A percentile compares a stretch with the other conserved stretches of the same genome.
Conservation (phyloP, 2,113 vertebrate genomes). For the Otis tarda region DNA sequence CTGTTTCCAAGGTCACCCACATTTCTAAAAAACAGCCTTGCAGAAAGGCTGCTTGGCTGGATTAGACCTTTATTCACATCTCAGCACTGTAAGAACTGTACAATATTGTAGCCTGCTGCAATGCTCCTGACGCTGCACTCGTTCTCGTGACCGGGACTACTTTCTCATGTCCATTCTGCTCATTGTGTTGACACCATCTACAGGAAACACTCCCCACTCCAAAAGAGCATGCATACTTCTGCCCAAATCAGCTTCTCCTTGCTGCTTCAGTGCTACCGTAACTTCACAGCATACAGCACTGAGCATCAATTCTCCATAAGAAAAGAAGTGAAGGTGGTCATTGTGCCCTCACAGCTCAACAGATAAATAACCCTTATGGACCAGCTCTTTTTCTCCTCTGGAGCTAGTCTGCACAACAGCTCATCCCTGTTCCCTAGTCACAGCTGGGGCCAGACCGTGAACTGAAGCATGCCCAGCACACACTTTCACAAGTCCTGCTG, state of each 20-base stretch:
- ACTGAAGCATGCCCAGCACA: not conserved
- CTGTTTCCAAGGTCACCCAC: conserved; percentile 47
- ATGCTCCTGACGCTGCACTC: not conserved
- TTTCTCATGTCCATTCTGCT: not conserved
- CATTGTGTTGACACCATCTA: rapidly evolving
- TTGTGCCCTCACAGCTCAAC: not conserved
- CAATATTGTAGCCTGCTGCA: not conserved
- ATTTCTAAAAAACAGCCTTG: not conserved
- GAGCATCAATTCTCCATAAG: not conserved
- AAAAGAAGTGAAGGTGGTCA: not conserved
- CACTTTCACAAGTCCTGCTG: not conserved
- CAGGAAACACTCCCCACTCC: rapidly evolving
- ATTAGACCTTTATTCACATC: not conserved
- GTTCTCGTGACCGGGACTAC: not conserved
- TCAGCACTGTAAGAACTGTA: not conserved
- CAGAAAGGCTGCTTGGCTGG: not conserved
- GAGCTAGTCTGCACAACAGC: not conserved
- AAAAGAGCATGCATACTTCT: rapidly evolving
- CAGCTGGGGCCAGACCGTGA: not conserved
- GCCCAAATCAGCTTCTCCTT: not conserved
- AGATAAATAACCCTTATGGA: not conserved
- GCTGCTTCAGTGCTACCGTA: not conserved
- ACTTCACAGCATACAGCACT: not conserved
- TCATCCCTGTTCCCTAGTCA: not conserved
- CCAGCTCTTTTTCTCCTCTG: not conserved